Evolutionary conservation across 2,113 vertebrate genomes (phyloP).

Genomic region (Psittacus erithacus): DNA sequence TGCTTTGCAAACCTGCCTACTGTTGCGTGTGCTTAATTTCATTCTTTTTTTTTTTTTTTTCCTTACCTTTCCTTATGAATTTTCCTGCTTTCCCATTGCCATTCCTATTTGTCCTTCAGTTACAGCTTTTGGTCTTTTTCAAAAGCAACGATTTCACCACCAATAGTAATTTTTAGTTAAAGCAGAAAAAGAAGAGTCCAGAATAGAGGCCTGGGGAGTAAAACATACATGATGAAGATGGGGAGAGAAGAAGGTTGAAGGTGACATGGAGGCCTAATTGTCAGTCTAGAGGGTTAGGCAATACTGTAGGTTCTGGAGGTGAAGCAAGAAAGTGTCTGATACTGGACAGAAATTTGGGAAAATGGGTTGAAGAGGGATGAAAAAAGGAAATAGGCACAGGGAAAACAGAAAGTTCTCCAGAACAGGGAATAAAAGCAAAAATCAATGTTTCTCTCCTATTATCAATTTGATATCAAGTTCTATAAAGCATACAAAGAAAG

Average conservation of each 20-base stretch:
- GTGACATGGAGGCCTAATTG: neutral
- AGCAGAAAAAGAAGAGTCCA: neutral
- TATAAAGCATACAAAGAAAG: neutral
- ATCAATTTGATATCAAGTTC: neutral
- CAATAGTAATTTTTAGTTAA: neutral
- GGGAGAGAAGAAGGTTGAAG: neutral
- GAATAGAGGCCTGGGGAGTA: neutral
- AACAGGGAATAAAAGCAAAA: neutral
- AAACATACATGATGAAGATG: neutral
- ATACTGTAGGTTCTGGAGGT: neutral
- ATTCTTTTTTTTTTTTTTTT: neutral
- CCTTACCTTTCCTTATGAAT: neutral
- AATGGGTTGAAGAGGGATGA: neutral
- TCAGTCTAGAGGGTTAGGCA: neutral
- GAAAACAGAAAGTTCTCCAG: neutral
- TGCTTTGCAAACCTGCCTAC: neutral
- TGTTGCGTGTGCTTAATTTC: neutral
- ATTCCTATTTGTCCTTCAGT: neutral
- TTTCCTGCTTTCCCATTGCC: neutral
- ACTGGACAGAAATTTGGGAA: neutral
- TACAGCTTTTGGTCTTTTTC: neutral
- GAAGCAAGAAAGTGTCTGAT: neutral
- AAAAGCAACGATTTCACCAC: neutral
- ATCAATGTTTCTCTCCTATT: neutral
- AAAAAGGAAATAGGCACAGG: neutral